phyloP scores from a whole-genome alignment of 2,888 invertebrate species.

The Lithodes maja region DNA sequence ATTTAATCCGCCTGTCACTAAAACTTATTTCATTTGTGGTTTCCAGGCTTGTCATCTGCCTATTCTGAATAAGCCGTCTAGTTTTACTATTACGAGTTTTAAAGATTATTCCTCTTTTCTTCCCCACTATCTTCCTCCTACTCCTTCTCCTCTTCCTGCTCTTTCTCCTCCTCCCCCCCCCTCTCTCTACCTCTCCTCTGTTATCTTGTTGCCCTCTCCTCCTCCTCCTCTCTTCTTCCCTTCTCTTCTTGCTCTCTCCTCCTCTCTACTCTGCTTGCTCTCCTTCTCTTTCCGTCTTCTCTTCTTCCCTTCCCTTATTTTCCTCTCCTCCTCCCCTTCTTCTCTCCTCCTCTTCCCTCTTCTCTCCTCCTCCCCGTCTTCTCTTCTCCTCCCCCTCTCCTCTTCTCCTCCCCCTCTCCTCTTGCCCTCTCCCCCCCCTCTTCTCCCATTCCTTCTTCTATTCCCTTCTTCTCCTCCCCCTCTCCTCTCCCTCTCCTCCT shows the following conservation, averaged over 20 bases:
- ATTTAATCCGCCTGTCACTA: not conserved
- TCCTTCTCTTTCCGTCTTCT: not conserved
- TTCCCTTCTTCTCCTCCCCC: not conserved
- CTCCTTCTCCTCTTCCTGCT: not conserved
- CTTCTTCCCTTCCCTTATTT: not conserved
- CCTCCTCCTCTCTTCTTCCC: too few species aligned
- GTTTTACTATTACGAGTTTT: too few species aligned
- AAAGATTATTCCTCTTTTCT: not conserved
- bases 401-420: not conserved
- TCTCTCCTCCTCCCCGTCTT: not conserved
- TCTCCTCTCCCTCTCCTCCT: not conserved
- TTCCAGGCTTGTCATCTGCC: too few species aligned
- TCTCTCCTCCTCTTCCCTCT: not conserved
- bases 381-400: not conserved
- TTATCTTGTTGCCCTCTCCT: too few species aligned
- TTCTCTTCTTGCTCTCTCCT: not conserved
- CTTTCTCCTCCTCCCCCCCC: not conserved
- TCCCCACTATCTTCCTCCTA: not conserved
- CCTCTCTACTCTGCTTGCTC: not conserved
- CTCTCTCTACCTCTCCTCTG: not conserved
- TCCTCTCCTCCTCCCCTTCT: not conserved
- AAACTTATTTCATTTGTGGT: too few species aligned
- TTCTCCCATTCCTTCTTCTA: not conserved
- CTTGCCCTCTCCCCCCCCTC: not conserved
- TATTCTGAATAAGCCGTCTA: too few species aligned